Evolutionary conservation across 1,140 invertebrate genomes (phyloP).

Genomic region (Formica exsecta): DNA sequence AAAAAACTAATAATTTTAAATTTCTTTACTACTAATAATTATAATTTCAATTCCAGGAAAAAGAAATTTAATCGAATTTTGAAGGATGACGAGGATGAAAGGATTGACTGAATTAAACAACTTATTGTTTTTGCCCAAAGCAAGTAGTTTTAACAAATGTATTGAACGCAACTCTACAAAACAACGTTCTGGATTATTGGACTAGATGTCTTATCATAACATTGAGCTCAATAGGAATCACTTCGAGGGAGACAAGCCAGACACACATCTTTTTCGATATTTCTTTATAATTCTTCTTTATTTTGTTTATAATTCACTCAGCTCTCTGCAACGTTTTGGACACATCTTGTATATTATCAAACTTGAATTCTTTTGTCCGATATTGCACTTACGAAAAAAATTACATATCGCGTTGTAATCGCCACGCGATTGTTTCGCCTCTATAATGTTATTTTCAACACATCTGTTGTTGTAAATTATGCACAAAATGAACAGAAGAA

Average conservation of each 20-base stretch:
- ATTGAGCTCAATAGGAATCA: background rate
- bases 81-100: conserved; percentile 8
- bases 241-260: conserved; percentile 15
- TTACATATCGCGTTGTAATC: background rate
- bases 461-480: conserved; percentile 20
- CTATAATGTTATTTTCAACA: background rate
- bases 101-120: conserved; percentile 23
- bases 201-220: conserved; percentile 37
- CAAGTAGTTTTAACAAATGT: conserved; percentile 27
- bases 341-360: conserved; percentile 4
- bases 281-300: conserved; percentile 7
- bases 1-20: background rate
- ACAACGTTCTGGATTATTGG: conserved; percentile 18
- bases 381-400: conserved; percentile 47
- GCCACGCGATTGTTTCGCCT: background rate
- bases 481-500: conserved; percentile 27
- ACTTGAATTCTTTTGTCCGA: background rate
- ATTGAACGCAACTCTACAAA: conserved; percentile 45
- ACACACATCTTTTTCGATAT: background rate
- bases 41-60: background rate
- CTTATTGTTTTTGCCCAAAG: background rate
- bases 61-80: background rate
- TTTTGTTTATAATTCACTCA: conserved; percentile 46
- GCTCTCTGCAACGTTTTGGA: conserved; percentile 17
- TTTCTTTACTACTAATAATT: background rate